Base-by-base conservation (phyloP, 2,797 vertebrate species). In the Micromesistius poutassou region DNA sequence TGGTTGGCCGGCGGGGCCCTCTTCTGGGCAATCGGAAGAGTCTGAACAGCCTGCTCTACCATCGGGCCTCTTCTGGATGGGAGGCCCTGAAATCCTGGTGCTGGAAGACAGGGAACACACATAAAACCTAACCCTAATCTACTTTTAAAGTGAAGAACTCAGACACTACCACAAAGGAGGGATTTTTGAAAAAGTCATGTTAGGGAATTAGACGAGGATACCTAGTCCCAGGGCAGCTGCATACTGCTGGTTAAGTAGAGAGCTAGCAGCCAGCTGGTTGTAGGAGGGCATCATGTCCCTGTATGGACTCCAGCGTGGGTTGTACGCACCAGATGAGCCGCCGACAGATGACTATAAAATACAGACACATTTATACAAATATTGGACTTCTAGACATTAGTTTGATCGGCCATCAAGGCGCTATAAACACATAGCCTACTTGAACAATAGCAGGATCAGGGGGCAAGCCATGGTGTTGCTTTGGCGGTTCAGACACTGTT, bases 41-140 rank as follows among this genome's bases (percentile, higher is more conserved):
- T 99, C 93, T 99, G 98, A 7, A 99, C 97, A 28, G 97, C 97
- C 90, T 99, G 98, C 80, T 99, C 98, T 0, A 99, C 97, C 96
- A 96, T 98, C 5, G 97, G 97, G 76, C 94, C 96, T 86, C 96
- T 95, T 87, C 96, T 94, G 16, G 92, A 85, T 0, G 95, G 94
- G 72, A 95, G 84, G 9, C 94, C 94, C 1, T 96, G 95, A 83
- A 96, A 94, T 25, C 95, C 96, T 85, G 94, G 83, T 83, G 94
- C 94, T 95, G 72, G 28, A 28, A 28, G 62, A 28, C n/a, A 13
- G 22, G 1, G 22, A 22, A 13, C 0, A n/a, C 4, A 30, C 9
- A 30, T 28, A 70, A 68, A 28, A 25, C 36, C 36, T 38, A 16
- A 30, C 28, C 40, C n/a, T n/a, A n/a, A 13, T 12, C 30, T 71